phyloP scores from a whole-genome alignment of 2,888 invertebrate genomes.

The Helleia helle region DNA sequence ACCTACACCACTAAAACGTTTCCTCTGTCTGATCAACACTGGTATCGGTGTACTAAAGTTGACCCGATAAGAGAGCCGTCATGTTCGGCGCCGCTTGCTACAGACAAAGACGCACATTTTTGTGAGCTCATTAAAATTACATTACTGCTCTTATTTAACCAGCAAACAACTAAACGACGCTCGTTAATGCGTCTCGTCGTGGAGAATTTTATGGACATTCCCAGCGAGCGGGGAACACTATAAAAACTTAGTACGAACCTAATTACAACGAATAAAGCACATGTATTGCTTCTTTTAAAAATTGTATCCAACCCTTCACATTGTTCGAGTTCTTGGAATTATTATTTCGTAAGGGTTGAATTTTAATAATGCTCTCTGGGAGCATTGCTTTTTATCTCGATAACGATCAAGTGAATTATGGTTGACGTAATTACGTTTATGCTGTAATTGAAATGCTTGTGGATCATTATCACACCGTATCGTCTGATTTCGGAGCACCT shows the following conservation, averaged over 20 bases:
- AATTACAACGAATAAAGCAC: slow-evolving; percentile 25
- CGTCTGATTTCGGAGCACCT: too few relatives aligned
- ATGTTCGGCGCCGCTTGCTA: slow-evolving; percentile 27
- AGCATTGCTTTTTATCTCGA: not conserved
- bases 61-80: slow-evolving; percentile 13
- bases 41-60: slow-evolving; percentile 8
- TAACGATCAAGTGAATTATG: too few relatives aligned
- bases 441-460: too few relatives aligned
- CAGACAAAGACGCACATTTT: slow-evolving; percentile 54
- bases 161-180: slow-evolving; percentile 66
- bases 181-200: slow-evolving; percentile 58
- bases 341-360: slow-evolving; percentile 1
- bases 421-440: too few relatives aligned
- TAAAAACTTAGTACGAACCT: slow-evolving; percentile 24
- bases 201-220: slow-evolving; percentile 58
- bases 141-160: slow-evolving; percentile 68
- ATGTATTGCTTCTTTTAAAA: slow-evolving; percentile 22
- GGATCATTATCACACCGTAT: too few relatives aligned
- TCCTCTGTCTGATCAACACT: not conserved
- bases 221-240: slow-evolving; percentile 25
- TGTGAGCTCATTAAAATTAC: slow-evolving; percentile 70
- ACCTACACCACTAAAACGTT: slow-evolving; percentile 1
- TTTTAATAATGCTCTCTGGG: slow-evolving; percentile 1
- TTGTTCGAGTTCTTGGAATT: slow-evolving; percentile 12
- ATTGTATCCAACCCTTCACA: slow-evolving; percentile 12